Conservation (phyloP, 2,888 invertebrate species). For the Nebria brevicollis region DNA sequence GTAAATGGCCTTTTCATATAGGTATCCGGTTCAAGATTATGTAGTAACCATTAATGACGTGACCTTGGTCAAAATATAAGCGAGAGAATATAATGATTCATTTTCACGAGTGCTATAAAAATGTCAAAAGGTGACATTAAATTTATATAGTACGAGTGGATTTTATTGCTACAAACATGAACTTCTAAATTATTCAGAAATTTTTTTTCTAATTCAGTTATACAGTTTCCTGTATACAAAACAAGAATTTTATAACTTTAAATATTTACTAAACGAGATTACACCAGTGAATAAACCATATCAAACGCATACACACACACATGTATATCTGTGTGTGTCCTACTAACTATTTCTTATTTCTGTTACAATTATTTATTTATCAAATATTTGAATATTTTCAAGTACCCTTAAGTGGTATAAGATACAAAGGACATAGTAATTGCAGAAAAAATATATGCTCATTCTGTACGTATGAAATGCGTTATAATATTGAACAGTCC, state of each 20-base stretch:
- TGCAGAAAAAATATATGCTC: not conserved
- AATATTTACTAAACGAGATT: no score
- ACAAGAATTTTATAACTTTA: no score
- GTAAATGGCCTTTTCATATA: not conserved
- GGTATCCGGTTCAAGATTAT: not conserved
- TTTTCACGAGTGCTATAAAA: not conserved
- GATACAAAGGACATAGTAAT: not conserved
- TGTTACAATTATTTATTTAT: no score
- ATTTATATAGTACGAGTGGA: not conserved
- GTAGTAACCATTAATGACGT: not conserved
- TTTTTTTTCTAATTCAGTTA: no score
- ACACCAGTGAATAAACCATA: no score
- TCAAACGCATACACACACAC: no score
- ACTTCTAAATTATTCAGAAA: not conserved
- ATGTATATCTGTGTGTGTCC: no score
- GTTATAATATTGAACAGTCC: slow-evolving; percentile 3
- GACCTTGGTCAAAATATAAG: not conserved
- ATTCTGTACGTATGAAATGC: not conserved
- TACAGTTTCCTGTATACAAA: no score
- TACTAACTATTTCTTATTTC: no score
- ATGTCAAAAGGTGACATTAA: not conserved
- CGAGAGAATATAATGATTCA: not conserved
- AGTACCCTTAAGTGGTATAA: not conserved
- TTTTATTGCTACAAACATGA: not conserved
- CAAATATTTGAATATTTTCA: no score